A percentile compares a stretch with the other conserved stretches of the same genome.
Evolutionary conservation across 2,888 invertebrate genomes (phyloP).

Genomic region (Panopea generosa): DNA sequence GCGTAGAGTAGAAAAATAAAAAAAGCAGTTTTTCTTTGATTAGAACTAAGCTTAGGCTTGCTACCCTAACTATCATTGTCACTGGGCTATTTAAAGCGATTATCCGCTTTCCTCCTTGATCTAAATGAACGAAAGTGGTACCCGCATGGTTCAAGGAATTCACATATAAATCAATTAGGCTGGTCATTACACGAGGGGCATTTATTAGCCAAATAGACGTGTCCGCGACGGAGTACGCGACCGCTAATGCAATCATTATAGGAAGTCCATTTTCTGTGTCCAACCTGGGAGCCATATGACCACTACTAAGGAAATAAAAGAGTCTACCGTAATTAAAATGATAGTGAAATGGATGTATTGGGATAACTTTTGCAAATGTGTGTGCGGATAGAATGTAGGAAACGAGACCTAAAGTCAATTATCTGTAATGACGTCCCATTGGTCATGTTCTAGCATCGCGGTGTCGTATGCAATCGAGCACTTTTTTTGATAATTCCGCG

Average conservation of each 20-base stretch:
- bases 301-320: constrained; percentile 55
- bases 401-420: constrained; percentile 14
- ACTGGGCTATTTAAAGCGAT: no score
- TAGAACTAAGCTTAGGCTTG: no score
- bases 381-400: neutral
- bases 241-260: constrained; percentile 59
- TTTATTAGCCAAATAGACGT: constrained; percentile 45
- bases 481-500: neutral
- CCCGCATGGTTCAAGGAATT: no score
- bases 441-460: constrained; percentile 3
- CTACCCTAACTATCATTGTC: no score
- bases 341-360: constrained; percentile 53
- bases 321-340: constrained; percentile 62
- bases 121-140: no score
- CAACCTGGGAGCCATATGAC: constrained; percentile 48
- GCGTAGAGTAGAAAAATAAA: no score
- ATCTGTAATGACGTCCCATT: neutral
- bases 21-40: no score
- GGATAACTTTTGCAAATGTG: constrained; percentile 27
- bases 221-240: constrained; percentile 42
- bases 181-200: constrained; percentile 21
- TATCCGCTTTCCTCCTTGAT: no score
- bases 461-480: constrained; percentile 1
- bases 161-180: constrained; percentile 49
- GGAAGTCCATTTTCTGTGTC: constrained; percentile 48